Evolutionary conservation across 1,140 invertebrate genomes (phyloP).

Genomic region (Ooceraea biroi): DNA sequence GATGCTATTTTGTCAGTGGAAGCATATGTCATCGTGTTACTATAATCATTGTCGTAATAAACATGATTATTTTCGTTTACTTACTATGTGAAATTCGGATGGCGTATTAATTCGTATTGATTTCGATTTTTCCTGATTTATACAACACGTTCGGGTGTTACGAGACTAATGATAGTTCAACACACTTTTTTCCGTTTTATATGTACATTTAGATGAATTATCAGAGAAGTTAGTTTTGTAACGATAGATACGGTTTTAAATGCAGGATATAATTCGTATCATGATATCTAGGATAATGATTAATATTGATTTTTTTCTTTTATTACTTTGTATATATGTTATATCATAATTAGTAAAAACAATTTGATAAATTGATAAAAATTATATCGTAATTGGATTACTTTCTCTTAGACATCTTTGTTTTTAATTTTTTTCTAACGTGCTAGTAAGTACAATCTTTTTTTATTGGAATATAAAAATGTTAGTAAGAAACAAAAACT

Average conservation of each 20-base stretch:
- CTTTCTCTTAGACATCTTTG: background rate
- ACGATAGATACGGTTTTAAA: no score
- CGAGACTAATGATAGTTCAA: background rate
- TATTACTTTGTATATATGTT: no score
- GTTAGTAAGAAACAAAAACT: background rate
- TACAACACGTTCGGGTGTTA: background rate
- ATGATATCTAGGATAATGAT: no score
- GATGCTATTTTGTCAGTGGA: background rate
- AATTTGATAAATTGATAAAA: no score
- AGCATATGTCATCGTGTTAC: background rate
- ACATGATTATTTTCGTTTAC: background rate
- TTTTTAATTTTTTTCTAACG: background rate
- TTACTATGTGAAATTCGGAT: background rate
- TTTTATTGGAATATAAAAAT: background rate
- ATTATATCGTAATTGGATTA: background rate
- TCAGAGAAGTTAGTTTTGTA: no score
- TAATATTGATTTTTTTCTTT: no score
- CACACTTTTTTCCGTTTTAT: background rate
- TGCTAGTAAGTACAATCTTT: background rate
- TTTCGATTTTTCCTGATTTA: background rate
- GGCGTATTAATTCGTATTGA: background rate
- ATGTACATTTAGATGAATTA: no score
- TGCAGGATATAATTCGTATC: no score
- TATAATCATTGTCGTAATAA: background rate
- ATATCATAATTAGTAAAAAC: no score